Evolutionary conservation across 2,888 invertebrate species (phyloP).

Genomic region (Pseudococcus jackbeardsleyi): DNA sequence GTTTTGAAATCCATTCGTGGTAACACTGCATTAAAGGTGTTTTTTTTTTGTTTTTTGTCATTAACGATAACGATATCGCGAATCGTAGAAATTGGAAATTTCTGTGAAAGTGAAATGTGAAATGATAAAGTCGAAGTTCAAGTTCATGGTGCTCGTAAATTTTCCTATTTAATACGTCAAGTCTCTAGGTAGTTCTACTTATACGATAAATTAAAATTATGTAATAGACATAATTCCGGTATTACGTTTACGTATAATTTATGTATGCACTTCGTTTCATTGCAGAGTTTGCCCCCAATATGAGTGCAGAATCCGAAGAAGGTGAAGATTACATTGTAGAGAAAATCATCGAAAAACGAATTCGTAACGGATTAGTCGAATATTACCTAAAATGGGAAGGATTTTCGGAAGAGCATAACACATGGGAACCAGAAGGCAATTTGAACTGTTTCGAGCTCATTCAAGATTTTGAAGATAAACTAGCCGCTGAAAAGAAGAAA

Average conservation of each 20-base stretch:
- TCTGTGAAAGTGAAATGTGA: not conserved
- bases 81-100: not conserved
- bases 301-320: conserved; percentile 37
- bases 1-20: not conserved
- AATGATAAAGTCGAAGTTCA: too few relatives aligned
- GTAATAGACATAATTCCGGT: not conserved
- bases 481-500: conserved; percentile 71
- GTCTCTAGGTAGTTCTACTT: too few relatives aligned
- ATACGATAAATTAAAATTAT: not conserved
- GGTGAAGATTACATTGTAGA: conserved; percentile 58
- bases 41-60: not conserved
- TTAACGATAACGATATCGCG: too few relatives aligned
- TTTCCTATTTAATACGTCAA: too few relatives aligned
- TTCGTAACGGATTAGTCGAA: conserved; percentile 69
- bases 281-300: not conserved
- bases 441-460: conserved; percentile 91
- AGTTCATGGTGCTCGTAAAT: too few relatives aligned
- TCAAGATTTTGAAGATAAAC: conserved; percentile 85
- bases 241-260: not conserved
- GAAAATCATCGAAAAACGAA: conserved; percentile 67
- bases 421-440: conserved; percentile 95
- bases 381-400: conserved; percentile 66
- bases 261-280: not conserved
- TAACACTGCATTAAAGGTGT: not conserved
- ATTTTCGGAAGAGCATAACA: conserved; percentile 80